Evolutionary conservation across 2,113 vertebrate species (phyloP).

Genomic region (Centrocercus urophasianus): DNA sequence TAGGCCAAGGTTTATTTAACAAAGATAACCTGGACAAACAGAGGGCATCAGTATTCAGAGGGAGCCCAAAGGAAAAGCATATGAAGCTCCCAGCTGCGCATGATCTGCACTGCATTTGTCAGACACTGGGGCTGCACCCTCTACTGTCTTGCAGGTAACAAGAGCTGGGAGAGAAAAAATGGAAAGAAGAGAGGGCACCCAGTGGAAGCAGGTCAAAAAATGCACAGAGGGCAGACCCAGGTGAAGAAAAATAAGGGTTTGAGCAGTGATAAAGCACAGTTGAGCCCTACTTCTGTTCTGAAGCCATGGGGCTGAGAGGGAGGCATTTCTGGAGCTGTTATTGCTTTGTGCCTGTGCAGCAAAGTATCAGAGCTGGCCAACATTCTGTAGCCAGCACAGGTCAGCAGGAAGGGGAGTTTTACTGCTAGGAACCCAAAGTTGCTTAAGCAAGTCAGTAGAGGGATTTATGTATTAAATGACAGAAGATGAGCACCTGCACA

Average conservation of each 20-base stretch:
- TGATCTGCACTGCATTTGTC: background rate
- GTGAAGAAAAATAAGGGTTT: background rate
- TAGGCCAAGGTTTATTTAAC: conserved; percentile 19
- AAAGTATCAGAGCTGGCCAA: too few relatives aligned
- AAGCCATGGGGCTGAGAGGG: background rate
- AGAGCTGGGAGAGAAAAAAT: too few relatives aligned
- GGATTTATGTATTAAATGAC: background rate
- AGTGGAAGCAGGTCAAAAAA: background rate
- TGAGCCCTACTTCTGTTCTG: background rate
- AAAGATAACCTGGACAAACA: background rate
- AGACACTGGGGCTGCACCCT: background rate
- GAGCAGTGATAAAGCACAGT: background rate
- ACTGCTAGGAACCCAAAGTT: background rate
- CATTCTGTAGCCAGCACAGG: background rate
- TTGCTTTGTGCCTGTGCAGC: background rate
- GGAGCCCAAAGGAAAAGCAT: background rate
- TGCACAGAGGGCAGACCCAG: background rate
- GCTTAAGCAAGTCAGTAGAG: background rate
- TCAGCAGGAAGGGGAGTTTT: background rate
- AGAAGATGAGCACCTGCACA: fast-evolving
- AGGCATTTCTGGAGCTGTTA: background rate
- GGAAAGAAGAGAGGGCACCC: background rate
- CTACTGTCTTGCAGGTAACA: background rate
- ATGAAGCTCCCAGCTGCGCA: background rate
- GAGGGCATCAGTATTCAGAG: background rate